A percentile compares a stretch with the other conserved stretches of the same genome.
Conservation (phyloP, 2,797 vertebrate species). For the Amblyraja radiata region DNA sequence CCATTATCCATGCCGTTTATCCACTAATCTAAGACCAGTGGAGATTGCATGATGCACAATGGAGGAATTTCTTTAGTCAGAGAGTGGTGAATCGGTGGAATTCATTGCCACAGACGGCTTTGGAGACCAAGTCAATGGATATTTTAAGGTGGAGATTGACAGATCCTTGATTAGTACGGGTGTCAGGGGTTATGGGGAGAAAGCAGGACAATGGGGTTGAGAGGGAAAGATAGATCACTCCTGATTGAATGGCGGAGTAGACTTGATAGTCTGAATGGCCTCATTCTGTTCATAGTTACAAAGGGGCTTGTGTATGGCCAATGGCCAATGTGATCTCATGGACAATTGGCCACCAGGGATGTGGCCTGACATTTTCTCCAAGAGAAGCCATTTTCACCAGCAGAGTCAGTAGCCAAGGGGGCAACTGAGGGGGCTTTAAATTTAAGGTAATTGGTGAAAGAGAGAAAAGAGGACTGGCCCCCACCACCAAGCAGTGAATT, state of each 20-base stretch:
- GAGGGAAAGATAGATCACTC: too few relatives aligned
- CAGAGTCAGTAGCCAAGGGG: not conserved
- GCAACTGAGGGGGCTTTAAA: not conserved
- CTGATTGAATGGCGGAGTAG: too few relatives aligned
- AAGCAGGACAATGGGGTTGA: too few relatives aligned
- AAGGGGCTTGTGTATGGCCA: constrained; percentile 7
- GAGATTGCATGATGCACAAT: not conserved
- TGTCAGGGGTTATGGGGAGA: too few relatives aligned
- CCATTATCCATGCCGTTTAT: not conserved
- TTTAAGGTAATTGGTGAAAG: not conserved
- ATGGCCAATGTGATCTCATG: not conserved
- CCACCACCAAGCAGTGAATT: not conserved
- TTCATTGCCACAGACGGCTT: too few relatives aligned
- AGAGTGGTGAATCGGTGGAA: too few relatives aligned
- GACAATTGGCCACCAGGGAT: not conserved
- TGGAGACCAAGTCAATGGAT: too few relatives aligned
- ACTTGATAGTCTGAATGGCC: too few relatives aligned
- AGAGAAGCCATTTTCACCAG: not conserved
- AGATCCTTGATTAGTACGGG: too few relatives aligned
- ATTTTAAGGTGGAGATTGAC: too few relatives aligned
- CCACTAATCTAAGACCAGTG: not conserved
- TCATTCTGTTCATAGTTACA: not conserved
- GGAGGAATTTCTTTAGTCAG: too few relatives aligned
- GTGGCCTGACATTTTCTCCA: not conserved
- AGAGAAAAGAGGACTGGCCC: too few relatives aligned